Evolutionary conservation across 37 sponge, comb jelly and placozoan genomes (phyloP).

Genomic region (Spongilla lacustris): DNA sequence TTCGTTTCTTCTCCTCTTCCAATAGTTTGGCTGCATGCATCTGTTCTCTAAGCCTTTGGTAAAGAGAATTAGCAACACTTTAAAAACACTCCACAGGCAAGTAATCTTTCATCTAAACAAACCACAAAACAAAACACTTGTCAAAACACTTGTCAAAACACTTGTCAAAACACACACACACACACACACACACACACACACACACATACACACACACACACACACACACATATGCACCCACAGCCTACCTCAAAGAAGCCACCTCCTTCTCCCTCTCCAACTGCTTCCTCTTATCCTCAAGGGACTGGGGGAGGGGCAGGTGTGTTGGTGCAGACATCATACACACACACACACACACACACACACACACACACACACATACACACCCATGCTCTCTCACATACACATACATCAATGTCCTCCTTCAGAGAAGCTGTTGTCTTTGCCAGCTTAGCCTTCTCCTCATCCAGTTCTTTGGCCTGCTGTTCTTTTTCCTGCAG

Average conservation of each 20-base stretch:
- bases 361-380: neutral
- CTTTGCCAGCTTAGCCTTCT: slow-evolving; percentile 78
- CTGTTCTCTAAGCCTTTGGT: slow-evolving; percentile 54
- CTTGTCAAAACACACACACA: too few relatives aligned
- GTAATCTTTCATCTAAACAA: neutral
- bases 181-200: neutral
- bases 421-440: slow-evolving; percentile 72
- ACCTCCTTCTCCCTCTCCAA: slow-evolving; percentile 65
- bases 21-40: slow-evolving; percentile 57
- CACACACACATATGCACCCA: too few relatives aligned
- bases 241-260: slow-evolving; percentile 24
- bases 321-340: neutral
- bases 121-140: neutral
- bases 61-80: neutral
- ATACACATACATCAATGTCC: slow-evolving; percentile 62
- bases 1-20: slow-evolving; percentile 75
- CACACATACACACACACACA: neutral
- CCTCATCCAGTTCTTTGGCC: slow-evolving; percentile 87
- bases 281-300: slow-evolving; percentile 56
- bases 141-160: too few relatives aligned
- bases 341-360: neutral
- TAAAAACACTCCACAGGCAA: neutral
- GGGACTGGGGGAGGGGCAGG: slow-evolving; percentile 26
- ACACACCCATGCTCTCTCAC: neutral
- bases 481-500: slow-evolving; percentile 80